Conservation (phyloP, 1,140 invertebrate genomes). For the Himalopsyche phryganea region DNA sequence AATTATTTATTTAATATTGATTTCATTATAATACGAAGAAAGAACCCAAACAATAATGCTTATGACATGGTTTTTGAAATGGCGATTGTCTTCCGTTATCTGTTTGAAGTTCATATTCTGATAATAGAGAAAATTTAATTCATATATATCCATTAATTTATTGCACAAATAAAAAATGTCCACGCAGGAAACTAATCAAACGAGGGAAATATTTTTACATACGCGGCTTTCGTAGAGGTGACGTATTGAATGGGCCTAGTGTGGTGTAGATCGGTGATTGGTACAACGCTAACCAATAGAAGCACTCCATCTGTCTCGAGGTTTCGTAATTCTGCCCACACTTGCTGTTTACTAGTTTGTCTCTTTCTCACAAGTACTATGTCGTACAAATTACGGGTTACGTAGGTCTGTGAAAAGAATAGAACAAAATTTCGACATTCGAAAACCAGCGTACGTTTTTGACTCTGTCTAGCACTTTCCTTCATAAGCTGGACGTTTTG, state of each 20-base stretch:
- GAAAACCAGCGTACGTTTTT: background rate
- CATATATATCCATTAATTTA: no score
- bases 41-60: no score
- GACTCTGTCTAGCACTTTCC: background rate
- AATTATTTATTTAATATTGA: no score
- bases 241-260: conserved; percentile 16
- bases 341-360: background rate
- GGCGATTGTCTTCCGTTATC: no score
- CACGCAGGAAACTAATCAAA: no score
- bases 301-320: conserved; percentile 24
- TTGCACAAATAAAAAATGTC: no score
- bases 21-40: no score
- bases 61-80: no score
- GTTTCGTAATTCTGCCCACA: background rate
- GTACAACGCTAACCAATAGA: conserved; percentile 19
- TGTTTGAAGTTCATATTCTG: no score
- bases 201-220: background rate
- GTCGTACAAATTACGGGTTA: background rate
- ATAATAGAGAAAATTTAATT: no score
- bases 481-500: background rate
- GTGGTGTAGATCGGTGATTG: conserved; percentile 21
- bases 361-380: conserved; percentile 1
- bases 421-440: background rate
- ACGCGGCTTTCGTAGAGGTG: conserved; percentile 2
- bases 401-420: no score